Conservation (phyloP, 2,797 vertebrate genomes). For the Poeciliopsis paucimaculata region DNA sequence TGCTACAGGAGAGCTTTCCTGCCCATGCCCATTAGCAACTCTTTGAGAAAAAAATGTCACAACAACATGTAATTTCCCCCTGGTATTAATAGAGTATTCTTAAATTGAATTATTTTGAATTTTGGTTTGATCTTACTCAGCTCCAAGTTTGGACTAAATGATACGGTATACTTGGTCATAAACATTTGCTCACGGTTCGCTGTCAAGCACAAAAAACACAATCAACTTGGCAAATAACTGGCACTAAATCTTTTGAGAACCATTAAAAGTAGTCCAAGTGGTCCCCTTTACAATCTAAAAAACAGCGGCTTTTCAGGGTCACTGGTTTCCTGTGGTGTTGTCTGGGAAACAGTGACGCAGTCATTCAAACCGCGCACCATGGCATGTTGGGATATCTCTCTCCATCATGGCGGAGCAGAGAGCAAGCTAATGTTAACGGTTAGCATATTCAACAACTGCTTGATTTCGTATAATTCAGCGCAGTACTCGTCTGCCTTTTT, state of each 20-base stretch:
- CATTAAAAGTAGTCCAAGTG: background rate
- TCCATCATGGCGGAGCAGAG: slow-evolving; percentile 74
- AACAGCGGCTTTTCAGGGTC: background rate
- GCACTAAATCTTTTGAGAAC: background rate
- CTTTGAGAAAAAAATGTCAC: background rate
- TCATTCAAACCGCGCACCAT: slow-evolving; percentile 69
- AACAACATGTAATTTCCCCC: background rate
- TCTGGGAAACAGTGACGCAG: slow-evolving; percentile 69
- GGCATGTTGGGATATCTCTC: slow-evolving; percentile 70
- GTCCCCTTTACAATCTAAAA: background rate
- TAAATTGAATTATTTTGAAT: background rate
- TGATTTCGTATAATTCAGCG: slow-evolving; percentile 17
- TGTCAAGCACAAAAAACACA: background rate
- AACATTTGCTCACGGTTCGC: too few species aligned
- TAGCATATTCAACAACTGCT: slow-evolving; percentile 60
- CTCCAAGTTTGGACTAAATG: too few species aligned
- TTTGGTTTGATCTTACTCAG: too few species aligned
- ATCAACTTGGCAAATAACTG: background rate
- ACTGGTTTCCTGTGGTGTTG: slow-evolving; percentile 42
- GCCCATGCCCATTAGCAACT: background rate
- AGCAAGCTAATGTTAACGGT: slow-evolving; percentile 56
- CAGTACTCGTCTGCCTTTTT: background rate
- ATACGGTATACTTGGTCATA: too few species aligned
- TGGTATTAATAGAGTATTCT: background rate
- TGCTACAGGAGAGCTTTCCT: background rate